Evolutionary conservation across 2,888 invertebrate species (phyloP).

Genomic region (Nemapogon koenigi): DNA sequence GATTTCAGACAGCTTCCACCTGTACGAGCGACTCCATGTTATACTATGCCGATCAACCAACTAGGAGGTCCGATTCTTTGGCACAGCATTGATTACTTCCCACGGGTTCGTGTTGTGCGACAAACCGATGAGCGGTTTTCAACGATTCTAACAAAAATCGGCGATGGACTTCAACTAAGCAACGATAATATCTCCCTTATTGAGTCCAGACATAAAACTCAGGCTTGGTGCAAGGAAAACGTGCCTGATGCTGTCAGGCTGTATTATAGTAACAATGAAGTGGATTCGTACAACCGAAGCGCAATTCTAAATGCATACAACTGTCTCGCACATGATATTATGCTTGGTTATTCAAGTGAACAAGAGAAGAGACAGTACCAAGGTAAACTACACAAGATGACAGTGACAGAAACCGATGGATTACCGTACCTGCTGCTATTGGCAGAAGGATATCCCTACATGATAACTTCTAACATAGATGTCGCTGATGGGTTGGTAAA

Average conservation of each 20-base stretch:
- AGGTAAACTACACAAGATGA: constrained; percentile 9
- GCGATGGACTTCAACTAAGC: constrained; percentile 15
- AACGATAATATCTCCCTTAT: constrained; percentile 20
- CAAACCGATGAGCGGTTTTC: constrained; percentile 16
- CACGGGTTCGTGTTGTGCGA: constrained; percentile 17
- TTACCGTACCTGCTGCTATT: constrained; percentile 21
- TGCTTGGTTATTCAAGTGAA: constrained; percentile 16
- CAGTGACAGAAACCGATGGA: constrained; percentile 21
- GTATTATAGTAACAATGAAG: constrained; percentile 22
- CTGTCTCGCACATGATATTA: constrained; percentile 19
- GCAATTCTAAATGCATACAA: constrained; percentile 16
- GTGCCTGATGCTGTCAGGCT: constrained; percentile 21
- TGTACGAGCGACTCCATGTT: constrained; percentile 24
- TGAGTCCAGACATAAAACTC: constrained; percentile 21
- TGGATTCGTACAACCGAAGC: constrained; percentile 22
- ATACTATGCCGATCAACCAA: constrained; percentile 18
- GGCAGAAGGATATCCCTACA: constrained; percentile 16
- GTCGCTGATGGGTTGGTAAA: constrained; percentile 26
- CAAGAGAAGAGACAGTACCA: constrained; percentile 13
- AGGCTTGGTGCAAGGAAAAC: constrained; percentile 19
- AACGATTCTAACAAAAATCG: constrained; percentile 16
- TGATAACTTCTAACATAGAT: constrained; percentile 26
- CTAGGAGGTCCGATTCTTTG: constrained; percentile 23
- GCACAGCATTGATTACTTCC: constrained; percentile 16
- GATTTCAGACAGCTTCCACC: constrained; percentile 22